Evolutionary conservation across 2,888 invertebrate genomes (phyloP).

Genomic region (Agrochola circellaris): DNA sequence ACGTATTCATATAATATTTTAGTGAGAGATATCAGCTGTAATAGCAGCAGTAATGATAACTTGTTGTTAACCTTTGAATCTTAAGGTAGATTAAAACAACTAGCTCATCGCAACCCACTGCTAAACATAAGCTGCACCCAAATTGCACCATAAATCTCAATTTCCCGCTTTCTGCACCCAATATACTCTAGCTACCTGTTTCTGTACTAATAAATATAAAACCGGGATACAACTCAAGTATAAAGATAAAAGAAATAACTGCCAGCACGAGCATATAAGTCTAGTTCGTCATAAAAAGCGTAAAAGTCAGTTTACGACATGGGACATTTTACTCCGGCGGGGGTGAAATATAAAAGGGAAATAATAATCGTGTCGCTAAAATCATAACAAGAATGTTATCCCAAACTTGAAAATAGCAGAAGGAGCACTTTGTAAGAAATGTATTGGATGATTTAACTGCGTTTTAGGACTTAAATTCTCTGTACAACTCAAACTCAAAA

Average conservation of each 20-base stretch:
- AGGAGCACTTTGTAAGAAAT: conserved; percentile 1
- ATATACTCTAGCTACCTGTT: not conserved
- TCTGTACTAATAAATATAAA: conserved; percentile 22
- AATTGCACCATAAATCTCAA: not conserved
- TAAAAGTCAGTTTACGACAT: conserved; percentile 59
- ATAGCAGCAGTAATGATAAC: not conserved
- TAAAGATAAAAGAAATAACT: conserved; percentile 37
- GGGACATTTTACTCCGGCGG: conserved; percentile 26
- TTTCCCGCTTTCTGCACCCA: not conserved
- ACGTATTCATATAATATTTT: not conserved
- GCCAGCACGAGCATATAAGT: conserved; percentile 39
- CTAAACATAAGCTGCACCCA: not conserved
- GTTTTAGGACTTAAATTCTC: not conserved
- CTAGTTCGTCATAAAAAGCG: conserved; percentile 50
- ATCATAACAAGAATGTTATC: conserved; percentile 58
- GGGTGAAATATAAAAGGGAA: conserved; percentile 27
- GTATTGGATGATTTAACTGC: not conserved
- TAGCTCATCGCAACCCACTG: not conserved
- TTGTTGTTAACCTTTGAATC: not conserved
- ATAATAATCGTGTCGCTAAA: conserved; percentile 56
- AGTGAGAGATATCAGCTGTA: not conserved
- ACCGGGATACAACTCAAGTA: conserved; percentile 17
- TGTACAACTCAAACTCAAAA: not conserved
- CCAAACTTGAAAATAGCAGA: conserved; percentile 7
- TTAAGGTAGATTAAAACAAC: not conserved